Evolutionary conservation across 1,140 invertebrate species (phyloP).

Genomic region (Neoseiulus cucumeris): DNA sequence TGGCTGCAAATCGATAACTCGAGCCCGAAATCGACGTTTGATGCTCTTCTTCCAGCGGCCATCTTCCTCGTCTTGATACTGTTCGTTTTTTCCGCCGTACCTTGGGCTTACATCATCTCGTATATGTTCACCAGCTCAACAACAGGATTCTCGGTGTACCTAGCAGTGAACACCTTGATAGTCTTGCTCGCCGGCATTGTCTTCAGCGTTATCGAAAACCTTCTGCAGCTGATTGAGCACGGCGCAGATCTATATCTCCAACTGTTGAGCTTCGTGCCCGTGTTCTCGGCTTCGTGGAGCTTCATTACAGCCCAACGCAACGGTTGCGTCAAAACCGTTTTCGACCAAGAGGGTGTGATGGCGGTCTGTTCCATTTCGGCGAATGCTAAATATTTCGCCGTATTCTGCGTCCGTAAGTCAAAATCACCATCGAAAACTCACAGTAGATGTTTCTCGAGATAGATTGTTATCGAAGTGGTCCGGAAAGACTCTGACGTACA

Average conservation of each 20-base stretch:
- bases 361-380: not conserved
- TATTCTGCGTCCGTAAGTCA: not conserved
- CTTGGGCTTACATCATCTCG: constrained; percentile 19
- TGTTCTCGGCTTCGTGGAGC: too few species aligned
- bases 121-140: constrained; percentile 13
- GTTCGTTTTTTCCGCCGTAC: constrained; percentile 18
- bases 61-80: constrained; percentile 15
- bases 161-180: not conserved
- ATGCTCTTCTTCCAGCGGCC: constrained; percentile 12
- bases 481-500: too few species aligned
- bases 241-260: too few species aligned
- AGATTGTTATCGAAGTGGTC: too few species aligned
- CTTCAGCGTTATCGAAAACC: too few species aligned
- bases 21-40: not conserved
- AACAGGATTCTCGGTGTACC: constrained; percentile 16
- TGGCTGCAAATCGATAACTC: not conserved
- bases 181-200: not conserved
- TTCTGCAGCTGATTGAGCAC: too few species aligned
- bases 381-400: too few species aligned
- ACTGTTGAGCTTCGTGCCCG: too few species aligned
- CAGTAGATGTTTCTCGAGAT: not conserved
- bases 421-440: not conserved
- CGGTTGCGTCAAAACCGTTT: too few species aligned
- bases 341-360: too few species aligned
- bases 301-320: too few species aligned